Conservation (phyloP, 1,140 invertebrate species). For the Drosophila murphyi region DNA sequence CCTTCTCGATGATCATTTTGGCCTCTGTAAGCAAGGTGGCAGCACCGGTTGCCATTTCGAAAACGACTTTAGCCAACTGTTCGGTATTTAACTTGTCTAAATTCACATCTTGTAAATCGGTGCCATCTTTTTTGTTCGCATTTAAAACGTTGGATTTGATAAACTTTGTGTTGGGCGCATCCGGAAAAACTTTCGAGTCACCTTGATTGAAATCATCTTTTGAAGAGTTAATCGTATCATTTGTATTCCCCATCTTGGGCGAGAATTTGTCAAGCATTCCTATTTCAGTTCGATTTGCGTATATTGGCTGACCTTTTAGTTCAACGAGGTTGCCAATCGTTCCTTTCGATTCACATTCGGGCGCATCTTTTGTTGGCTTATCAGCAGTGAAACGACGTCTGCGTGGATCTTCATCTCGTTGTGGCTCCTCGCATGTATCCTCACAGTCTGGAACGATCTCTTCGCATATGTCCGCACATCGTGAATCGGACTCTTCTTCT, state of each 20-base stretch:
- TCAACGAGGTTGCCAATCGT: too few species aligned
- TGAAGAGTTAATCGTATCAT: too few species aligned
- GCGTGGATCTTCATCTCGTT: not conserved
- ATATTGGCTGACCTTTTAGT: not conserved
- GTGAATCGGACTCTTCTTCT: not conserved
- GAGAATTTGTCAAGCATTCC: too few species aligned
- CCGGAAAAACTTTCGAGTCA: too few species aligned
- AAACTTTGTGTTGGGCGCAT: not conserved
- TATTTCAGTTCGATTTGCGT: too few species aligned
- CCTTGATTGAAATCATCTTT: too few species aligned
- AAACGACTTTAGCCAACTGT: constrained; percentile 41
- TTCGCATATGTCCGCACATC: not conserved
- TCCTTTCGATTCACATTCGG: not conserved
- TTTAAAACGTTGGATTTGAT: not conserved
- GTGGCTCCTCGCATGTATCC: too few species aligned
- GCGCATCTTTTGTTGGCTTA: not conserved
- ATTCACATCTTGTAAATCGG: not conserved
- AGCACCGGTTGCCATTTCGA: constrained; percentile 37
- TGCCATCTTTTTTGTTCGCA: not conserved
- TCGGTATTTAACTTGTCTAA: not conserved
- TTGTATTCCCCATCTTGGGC: too few species aligned
- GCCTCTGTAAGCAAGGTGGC: constrained; percentile 43
- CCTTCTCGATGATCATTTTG: constrained; percentile 22
- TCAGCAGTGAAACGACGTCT: too few species aligned
- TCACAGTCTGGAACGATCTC: too few species aligned